Evolutionary conservation across 2,888 invertebrate genomes (phyloP).

Genomic region (Heliconius hortense): DNA sequence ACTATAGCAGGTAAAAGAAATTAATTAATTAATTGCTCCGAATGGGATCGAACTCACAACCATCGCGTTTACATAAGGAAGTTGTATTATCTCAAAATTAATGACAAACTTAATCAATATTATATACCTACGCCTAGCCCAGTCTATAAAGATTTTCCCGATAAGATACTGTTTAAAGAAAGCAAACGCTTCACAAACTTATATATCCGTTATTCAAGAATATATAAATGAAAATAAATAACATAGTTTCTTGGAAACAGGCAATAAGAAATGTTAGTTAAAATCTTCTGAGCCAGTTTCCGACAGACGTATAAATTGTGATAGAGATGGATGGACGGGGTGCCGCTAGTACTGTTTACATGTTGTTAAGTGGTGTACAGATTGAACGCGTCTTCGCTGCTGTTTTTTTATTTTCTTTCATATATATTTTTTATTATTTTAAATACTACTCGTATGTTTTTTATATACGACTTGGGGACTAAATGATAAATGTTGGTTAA

Average conservation of each 20-base stretch:
- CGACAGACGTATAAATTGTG: constrained; percentile 50
- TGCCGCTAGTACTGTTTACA: constrained; percentile 42
- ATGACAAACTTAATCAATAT: too few relatives aligned
- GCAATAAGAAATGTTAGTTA: constrained; percentile 39
- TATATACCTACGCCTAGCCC: too few relatives aligned
- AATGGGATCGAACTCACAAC: too few relatives aligned
- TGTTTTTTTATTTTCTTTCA: neutral
- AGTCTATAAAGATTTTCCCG: neutral
- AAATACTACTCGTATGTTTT: too few relatives aligned
- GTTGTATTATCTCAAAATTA: too few relatives aligned
- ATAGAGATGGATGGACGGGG: constrained; percentile 32
- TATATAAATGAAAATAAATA: constrained; percentile 19
- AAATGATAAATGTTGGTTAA: constrained; percentile 38
- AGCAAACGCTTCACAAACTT: neutral
- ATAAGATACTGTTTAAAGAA: neutral
- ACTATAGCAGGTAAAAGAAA: too few relatives aligned
- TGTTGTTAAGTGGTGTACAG: constrained; percentile 29
- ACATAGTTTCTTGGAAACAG: constrained; percentile 18
- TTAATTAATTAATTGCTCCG: too few relatives aligned
- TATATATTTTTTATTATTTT: neutral
- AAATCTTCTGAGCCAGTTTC: constrained; percentile 42
- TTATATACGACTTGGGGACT: too few relatives aligned
- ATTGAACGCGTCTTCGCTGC: constrained; percentile 10
- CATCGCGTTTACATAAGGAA: too few relatives aligned
- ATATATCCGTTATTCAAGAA: neutral